These are phyloP conservation scores for Narcine bancroftii DNA, from an alignment of 2,113 vertebrate species.

Conservation along the genomic window DNA sequence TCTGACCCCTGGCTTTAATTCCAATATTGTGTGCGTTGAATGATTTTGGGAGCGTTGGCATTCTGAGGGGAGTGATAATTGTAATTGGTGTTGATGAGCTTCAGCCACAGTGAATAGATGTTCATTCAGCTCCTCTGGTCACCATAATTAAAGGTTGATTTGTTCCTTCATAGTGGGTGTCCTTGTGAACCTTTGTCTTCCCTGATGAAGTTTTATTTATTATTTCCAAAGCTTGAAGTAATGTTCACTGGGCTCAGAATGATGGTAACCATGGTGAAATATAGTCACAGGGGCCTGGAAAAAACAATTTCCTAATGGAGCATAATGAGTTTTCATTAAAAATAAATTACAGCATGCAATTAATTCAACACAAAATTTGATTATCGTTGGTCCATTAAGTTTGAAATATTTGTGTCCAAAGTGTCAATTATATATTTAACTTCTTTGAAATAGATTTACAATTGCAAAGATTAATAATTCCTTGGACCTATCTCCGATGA, in stretches of 20 bases:
- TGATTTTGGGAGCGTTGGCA: neutral
- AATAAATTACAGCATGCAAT: constrained; percentile 26
- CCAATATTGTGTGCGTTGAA: neutral
- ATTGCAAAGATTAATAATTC: constrained; percentile 12
- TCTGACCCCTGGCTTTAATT: neutral
- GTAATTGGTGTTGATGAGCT: neutral
- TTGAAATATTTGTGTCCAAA: constrained; percentile 7
- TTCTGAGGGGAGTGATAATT: neutral
- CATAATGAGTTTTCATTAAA: constrained; percentile 35
- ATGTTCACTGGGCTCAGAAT: neutral
- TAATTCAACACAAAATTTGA: constrained; percentile 26
- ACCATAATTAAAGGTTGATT: constrained; percentile 21
- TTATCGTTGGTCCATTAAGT: constrained; percentile 35
- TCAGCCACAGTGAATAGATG: neutral
- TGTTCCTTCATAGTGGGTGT: neutral
- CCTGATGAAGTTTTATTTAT: constrained; percentile 21
- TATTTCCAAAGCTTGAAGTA: neutral
- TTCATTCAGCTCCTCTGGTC: constrained; percentile 5
- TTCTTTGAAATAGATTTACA: neutral
- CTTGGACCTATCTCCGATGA: neutral
- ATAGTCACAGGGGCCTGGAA: neutral
- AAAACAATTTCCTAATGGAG: constrained; percentile 30
- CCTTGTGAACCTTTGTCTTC: constrained; percentile 12
- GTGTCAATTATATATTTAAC: constrained; percentile 1
- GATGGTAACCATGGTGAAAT: constrained; percentile 27